Conservation (phyloP, 2,113 vertebrate species). For the Hippolais icterina region DNA sequence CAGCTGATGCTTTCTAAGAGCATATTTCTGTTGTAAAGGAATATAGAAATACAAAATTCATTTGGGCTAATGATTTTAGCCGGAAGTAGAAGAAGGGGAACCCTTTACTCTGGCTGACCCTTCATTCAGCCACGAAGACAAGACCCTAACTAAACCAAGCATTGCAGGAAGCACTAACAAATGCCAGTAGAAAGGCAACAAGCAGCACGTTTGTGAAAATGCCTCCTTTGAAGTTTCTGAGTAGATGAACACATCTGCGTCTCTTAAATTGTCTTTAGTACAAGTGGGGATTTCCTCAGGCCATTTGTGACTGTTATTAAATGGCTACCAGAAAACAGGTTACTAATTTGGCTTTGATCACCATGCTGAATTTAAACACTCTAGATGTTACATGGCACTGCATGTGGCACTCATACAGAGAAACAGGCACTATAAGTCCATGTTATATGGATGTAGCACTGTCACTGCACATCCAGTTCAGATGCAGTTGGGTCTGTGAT, state of each 20-base stretch:
- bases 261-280: slow-evolving; percentile 2
- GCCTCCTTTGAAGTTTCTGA: neutral
- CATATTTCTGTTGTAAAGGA: neutral
- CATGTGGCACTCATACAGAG: slow-evolving; percentile 1
- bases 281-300: slow-evolving; percentile 9
- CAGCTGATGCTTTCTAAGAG: neutral
- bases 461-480: neutral
- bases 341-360: slow-evolving; percentile 33
- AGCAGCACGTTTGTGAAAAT: neutral
- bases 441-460: rapidly evolving
- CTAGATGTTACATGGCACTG: neutral
- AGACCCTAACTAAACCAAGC: neutral
- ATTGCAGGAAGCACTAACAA: neutral
- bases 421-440: neutral
- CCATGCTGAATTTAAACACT: neutral
- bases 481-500: neutral
- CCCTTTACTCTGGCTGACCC: neutral
- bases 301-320: slow-evolving; percentile 43
- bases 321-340: slow-evolving; percentile 28
- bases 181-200: neutral
- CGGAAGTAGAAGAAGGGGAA: neutral
- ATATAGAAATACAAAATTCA: neutral
- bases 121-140: neutral
- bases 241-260: neutral
- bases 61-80: neutral